Evolutionary conservation across 2,797 vertebrate species (phyloP), one percentile per base, ranked within the genome.

Genomic region (Pipistrellus pipistrellus): DNA sequence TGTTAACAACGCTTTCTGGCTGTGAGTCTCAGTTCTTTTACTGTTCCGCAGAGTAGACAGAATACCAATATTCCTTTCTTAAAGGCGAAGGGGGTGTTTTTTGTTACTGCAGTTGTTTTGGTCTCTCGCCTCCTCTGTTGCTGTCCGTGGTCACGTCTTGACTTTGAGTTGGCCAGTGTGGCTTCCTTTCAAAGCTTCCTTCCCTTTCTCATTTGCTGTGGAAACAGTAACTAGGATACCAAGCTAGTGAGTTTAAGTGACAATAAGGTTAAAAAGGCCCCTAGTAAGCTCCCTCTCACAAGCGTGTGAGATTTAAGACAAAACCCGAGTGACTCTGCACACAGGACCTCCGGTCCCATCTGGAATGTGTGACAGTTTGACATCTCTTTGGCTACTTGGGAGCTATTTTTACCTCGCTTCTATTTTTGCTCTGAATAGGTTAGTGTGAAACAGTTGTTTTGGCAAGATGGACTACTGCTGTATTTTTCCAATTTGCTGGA

Each of bases 151-250:
- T 87, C 72, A 80, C 72, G 38, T 95, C 96, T 76, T 88, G 25
- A 92, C 62, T 95, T 62, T 59, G 80, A 55, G 93, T 93, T 93
- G 93, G 73, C 77, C 75, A 41, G 9, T 55, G 75, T 77, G 62
- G 69, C 93, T 95, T 95, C 94, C 71, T 91, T 41, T 38, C 84
- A 55, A 44, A 69, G 32, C 55, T 96, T 96, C 90, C 91, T 97
- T 95, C 80, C 80, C 55, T 85, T 89, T 87, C 46, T 90, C 41
- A 27, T 93, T 86, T 95, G 84, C 87, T 94, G 87, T 95, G 91
- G 77, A 96, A 94, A 95, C 95, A 96, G 94, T 96, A 93, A 91
- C 95, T 93, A 95, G 72, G 96, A 95, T 94, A 95, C 84, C 44
- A 89, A 78, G 48, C 72, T 59, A 71, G 81, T 73, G 71, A 91